Percentiles rank a stretch among this genome's conserved stretches.
These are phyloP conservation scores for Danio aesculapii DNA, from an alignment of 2,797 vertebrate genomes.

Conservation along the genomic window DNA sequence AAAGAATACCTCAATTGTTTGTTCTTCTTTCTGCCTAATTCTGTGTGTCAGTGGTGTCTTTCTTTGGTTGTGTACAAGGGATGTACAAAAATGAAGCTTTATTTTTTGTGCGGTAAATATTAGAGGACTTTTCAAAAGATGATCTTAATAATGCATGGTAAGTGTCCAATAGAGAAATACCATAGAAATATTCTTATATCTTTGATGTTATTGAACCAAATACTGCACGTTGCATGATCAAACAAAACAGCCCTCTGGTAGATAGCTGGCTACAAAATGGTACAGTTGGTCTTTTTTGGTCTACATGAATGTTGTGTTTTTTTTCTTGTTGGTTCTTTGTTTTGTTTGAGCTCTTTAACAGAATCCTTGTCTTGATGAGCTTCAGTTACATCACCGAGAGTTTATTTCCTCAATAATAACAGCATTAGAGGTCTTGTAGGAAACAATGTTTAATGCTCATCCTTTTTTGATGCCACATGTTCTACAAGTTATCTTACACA, in stretches of 20 bases:
- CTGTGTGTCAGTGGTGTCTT: not conserved
- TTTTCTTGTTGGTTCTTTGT: conserved; percentile 20
- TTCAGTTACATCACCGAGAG: not conserved
- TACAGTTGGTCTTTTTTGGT: not conserved
- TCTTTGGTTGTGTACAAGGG: not conserved
- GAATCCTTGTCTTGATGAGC: conserved; percentile 13
- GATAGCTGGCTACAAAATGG: conserved; percentile 33
- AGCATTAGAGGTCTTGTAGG: not conserved
- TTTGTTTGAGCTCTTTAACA: not conserved
- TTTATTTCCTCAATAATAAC: not conserved
- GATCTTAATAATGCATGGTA: not conserved
- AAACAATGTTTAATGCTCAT: conserved; percentile 34
- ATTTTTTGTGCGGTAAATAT: not conserved
- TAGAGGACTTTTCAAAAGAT: not conserved
- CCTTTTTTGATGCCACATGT: conserved; percentile 37
- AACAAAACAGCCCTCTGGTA: not conserved
- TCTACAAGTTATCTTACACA: conserved; percentile 17
- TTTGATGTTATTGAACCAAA: conserved; percentile 8
- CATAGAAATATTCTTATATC: conserved; percentile 15
- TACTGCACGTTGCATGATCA: conserved; percentile 43
- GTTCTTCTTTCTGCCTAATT: not conserved
- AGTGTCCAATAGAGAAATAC: conserved; percentile 13
- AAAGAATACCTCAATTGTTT: conserved; percentile 3
- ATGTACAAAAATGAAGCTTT: conserved; percentile 3
- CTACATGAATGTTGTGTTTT: not conserved